These are phyloP conservation scores for Drosophila kuntzei DNA, from an alignment of 2,888 invertebrate species.

Conservation along the genomic window DNA sequence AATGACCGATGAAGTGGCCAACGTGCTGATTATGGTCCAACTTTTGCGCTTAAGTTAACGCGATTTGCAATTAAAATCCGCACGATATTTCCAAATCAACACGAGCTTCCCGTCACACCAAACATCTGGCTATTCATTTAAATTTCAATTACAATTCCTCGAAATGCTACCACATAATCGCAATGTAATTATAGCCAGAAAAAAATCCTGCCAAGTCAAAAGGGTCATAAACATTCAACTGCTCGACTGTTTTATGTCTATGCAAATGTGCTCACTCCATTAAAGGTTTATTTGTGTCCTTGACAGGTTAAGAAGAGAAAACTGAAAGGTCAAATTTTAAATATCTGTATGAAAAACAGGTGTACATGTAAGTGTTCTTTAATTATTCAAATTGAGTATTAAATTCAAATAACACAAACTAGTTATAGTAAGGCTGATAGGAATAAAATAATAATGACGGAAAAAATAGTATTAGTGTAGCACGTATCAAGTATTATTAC, in stretches of 20 bases:
- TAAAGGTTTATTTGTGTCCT: conserved; percentile 10
- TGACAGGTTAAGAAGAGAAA: conserved; percentile 10
- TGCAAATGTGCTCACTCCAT: conserved; percentile 37
- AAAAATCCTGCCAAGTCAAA: neutral
- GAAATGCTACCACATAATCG: conserved; percentile 41
- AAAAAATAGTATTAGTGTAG: conserved; percentile 52
- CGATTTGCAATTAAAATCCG: conserved; percentile 66
- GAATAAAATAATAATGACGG: neutral
- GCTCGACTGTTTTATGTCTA: conserved; percentile 25
- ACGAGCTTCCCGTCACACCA: conserved; percentile 8
- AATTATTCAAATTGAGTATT: conserved; percentile 1
- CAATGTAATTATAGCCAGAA: conserved; percentile 47
- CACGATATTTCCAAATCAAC: conserved; percentile 61
- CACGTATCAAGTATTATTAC: conserved; percentile 65
- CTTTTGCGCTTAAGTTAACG: conserved; percentile 64
- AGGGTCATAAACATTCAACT: conserved; percentile 22
- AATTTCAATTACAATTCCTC: conserved; percentile 36
- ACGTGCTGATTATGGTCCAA: conserved; percentile 56
- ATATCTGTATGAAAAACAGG: conserved; percentile 13
- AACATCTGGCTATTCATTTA: conserved; percentile 21
- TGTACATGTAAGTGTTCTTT: neutral
- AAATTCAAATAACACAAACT: neutral
- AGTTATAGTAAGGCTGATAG: neutral
- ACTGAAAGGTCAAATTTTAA: conserved; percentile 2
- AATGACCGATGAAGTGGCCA: conserved; percentile 67